A percentile compares a stretch with the other conserved stretches of the same genome.
phyloP scores from a whole-genome alignment of 1,140 invertebrate genomes.

The Whitmania pigra region DNA sequence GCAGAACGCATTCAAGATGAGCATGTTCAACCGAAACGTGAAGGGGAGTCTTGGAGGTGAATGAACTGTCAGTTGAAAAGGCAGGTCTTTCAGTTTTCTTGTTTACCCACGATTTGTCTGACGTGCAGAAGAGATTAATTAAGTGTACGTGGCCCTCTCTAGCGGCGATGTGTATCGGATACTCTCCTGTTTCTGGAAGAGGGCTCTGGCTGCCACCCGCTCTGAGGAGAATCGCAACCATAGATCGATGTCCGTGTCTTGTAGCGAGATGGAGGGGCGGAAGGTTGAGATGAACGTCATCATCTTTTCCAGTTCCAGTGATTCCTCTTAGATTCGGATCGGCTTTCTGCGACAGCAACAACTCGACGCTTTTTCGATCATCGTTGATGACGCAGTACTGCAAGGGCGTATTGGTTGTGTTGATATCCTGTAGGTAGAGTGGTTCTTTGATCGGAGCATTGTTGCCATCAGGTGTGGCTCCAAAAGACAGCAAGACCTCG shows the following conservation, averaged over 20 bases:
- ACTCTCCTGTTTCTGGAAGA: conserved; percentile 1
- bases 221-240: conserved; percentile 4
- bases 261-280: conserved; percentile 16
- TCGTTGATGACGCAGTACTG: conserved; percentile 3
- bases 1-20: background rate
- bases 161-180: conserved; percentile 14
- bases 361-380: background rate
- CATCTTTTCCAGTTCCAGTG: background rate
- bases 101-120: conserved; percentile 8
- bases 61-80: too few species aligned
- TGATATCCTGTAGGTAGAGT: background rate
- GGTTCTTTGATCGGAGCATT: background rate
- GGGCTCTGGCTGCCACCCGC: background rate
- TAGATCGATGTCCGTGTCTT: conserved; percentile 9
- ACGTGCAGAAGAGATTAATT: background rate
- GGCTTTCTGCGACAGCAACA: conserved; percentile 13
- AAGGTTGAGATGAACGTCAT: background rate
- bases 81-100: background rate
- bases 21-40: background rate
- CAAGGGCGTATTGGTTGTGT: background rate
- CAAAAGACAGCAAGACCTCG: background rate
- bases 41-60: background rate
- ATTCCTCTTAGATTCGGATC: conserved; percentile 8
- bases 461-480: background rate
- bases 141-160: conserved; percentile 10